phyloP scores from a whole-genome alignment of 1,140 invertebrate genomes.

The Bombyx mandarina region DNA sequence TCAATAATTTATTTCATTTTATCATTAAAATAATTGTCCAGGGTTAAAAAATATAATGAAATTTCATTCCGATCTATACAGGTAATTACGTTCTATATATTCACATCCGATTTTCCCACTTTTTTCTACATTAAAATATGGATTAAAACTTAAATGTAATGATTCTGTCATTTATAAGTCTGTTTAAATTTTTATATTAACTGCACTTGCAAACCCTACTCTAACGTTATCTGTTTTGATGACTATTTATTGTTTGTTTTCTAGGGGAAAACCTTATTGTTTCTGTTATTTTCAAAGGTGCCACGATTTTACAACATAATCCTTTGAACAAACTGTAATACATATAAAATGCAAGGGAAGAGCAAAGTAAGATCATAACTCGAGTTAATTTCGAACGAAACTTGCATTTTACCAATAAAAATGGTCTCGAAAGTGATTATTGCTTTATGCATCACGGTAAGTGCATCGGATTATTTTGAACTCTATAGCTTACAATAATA shows the following conservation, averaged over 20 bases:
- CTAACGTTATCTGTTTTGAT: slow-evolving; percentile 30
- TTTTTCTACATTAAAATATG: too few relatives aligned
- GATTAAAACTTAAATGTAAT: too few relatives aligned
- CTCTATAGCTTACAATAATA: too few relatives aligned
- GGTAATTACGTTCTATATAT: too few relatives aligned
- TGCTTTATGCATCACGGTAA: slow-evolving; percentile 19
- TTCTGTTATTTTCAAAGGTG: slow-evolving; percentile 22
- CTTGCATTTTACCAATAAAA: slow-evolving; percentile 8
- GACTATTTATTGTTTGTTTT: slow-evolving; percentile 18
- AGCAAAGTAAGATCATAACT: slow-evolving; percentile 4
- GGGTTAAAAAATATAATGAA: too few relatives aligned
- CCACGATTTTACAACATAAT: slow-evolving; percentile 29
- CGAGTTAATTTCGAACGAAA: slow-evolving; percentile 14
- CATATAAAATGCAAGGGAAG: slow-evolving; percentile 30
- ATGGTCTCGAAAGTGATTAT: slow-evolving; percentile 22
- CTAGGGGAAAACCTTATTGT: slow-evolving; percentile 45
- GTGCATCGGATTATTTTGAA: slow-evolving; percentile 2
- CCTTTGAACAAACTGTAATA: slow-evolving; percentile 25
- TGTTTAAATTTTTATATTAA: too few relatives aligned
- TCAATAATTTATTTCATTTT: too few relatives aligned
- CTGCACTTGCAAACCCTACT: too few relatives aligned
- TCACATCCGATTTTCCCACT: too few relatives aligned
- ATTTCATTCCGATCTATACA: too few relatives aligned
- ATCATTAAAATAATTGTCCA: too few relatives aligned
- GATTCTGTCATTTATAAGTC: too few relatives aligned